Conservation (phyloP, 2,113 vertebrate genomes). For the Ptyas mucosa region DNA sequence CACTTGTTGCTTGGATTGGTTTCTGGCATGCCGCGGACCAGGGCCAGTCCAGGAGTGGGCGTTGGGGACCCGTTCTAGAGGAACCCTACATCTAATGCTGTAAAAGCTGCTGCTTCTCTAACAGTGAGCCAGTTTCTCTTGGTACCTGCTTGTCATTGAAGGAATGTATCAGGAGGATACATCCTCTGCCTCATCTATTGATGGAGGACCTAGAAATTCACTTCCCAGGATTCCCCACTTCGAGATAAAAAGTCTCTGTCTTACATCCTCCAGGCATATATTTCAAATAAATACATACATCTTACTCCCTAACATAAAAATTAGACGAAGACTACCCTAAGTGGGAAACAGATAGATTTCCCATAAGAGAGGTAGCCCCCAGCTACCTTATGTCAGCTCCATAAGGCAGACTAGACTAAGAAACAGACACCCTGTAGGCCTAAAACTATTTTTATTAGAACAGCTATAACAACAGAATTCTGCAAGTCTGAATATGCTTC, state of each 20-base stretch:
- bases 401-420: background rate
- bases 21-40: no score
- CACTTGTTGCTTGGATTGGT: no score
- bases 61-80: background rate
- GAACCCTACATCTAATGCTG: background rate
- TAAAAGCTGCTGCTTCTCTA: background rate
- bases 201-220: background rate
- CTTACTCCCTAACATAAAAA: background rate
- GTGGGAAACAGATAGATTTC: background rate
- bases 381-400: background rate
- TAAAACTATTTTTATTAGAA: background rate
- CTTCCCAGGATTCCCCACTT: background rate
- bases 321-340: background rate
- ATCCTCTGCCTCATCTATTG: background rate
- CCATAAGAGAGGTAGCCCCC: background rate
- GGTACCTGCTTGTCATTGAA: background rate
- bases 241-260: background rate
- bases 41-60: no score
- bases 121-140: background rate
- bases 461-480: background rate
- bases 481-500: background rate
- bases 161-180: background rate
- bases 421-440: background rate
- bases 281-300: background rate
- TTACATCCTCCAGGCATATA: background rate